These are phyloP conservation scores for Pachymerium ferrugineum DNA, from an alignment of 2,888 invertebrate genomes.

Conservation along the genomic window DNA sequence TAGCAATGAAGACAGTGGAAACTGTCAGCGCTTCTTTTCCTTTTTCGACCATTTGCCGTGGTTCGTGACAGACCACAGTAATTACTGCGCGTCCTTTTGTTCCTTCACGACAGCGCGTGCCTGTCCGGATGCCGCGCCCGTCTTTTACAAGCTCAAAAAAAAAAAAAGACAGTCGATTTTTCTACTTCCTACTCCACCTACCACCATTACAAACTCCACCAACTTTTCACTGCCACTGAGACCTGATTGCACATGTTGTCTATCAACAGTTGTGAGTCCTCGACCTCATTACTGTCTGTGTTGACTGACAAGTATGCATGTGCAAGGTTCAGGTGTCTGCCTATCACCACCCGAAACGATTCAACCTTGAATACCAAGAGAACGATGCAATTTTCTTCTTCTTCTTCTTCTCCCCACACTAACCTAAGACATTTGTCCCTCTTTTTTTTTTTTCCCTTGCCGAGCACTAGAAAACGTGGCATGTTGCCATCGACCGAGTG, in stretches of 20 bases:
- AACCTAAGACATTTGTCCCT: neutral
- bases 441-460: neutral
- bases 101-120: constrained; percentile 15
- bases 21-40: constrained; percentile 14
- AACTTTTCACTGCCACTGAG: neutral
- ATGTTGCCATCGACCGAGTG: neutral
- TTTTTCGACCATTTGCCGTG: neutral
- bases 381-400: neutral
- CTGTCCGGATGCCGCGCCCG: neutral
- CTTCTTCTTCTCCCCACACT: too few species aligned
- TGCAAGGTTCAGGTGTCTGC: neutral
- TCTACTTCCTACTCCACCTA: neutral
- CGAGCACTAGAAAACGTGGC: neutral
- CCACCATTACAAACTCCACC: too few species aligned
- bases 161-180: neutral
- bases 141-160: neutral
- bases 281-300: constrained; percentile 7
- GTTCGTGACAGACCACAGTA: constrained; percentile 6
- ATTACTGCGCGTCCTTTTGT: constrained; percentile 8
- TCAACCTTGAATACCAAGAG: neutral
- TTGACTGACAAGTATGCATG: neutral
- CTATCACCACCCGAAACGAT: neutral
- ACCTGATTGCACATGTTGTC: neutral
- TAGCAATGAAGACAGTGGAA: neutral
- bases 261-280: neutral